Evolutionary conservation across 2,888 invertebrate genomes (phyloP), one percentile per base, ranked within the genome.

Genomic region (Cactoblastis cactorum): DNA sequence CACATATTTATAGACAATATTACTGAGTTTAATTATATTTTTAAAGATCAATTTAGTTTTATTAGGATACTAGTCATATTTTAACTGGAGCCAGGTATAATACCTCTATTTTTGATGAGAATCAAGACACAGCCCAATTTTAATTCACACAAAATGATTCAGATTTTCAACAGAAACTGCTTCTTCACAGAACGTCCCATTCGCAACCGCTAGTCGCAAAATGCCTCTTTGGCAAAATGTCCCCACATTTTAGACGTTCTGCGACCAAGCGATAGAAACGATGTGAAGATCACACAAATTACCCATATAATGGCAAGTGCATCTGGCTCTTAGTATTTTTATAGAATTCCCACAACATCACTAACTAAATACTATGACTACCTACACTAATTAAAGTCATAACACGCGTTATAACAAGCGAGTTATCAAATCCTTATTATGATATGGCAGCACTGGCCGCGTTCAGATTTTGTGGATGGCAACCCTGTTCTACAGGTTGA

Each of bases 271-370:
- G 6, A 11, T 32, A 2, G 6, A 32, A 11, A 32, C n/a, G n/a
- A n/a, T n/a, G n/a, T n/a, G 5, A 22, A 3, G 22, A 22, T 28
- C 28, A 28, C 3, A 28, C 28, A 4, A 1, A 28, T 11, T 17
- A 11, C 15, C 15, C 12, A 43, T 22, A 33, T 61, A 67, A 67
- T 69, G 69, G 69, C 69, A 69, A 69, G 69, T 67, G 62, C 60
- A 58, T 58, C 58, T 67, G 69, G 69, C 67, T 65, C 61, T 28
- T 28, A 28, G 5, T 28, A 39, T 49, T 50, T 45, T 3, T 9
- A 9, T 46, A 47, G 35, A 35, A 14, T 35, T 35, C 19, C 39
- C 38, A 41, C 14, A 15, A 43, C 41, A 24, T 41, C 24, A 24
- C 24, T 14, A 55, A 57, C 49, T 53, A 48, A 53, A 57, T 46